These are phyloP conservation scores for Hestina assimilis DNA, from an alignment of 1,140 invertebrate genomes.

Conservation along the genomic window DNA sequence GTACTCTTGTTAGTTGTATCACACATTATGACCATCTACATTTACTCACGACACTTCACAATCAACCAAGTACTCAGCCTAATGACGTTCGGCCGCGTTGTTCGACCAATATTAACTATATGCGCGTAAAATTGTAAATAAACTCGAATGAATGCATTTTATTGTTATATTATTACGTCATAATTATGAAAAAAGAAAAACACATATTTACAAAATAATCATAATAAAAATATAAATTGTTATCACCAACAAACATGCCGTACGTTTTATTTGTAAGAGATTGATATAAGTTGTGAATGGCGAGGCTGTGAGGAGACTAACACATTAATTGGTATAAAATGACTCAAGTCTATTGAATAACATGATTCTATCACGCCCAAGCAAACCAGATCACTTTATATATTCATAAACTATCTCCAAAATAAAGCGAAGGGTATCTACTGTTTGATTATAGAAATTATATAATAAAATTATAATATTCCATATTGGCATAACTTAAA, in stretches of 20 bases:
- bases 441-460: not conserved
- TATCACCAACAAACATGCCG: not conserved
- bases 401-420: not conserved
- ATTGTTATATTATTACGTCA: not conserved
- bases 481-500: not conserved
- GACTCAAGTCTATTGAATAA: not conserved
- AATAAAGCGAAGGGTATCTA: conserved; percentile 3
- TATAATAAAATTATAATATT: not conserved
- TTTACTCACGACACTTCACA: conserved; percentile 7
- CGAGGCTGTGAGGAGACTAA: not conserved
- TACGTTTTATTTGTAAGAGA: not conserved
- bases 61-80: not conserved
- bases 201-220: not conserved
- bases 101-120: conserved; percentile 6
- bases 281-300: conserved; percentile 6
- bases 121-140: not conserved
- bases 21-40: conserved; percentile 7
- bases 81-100: conserved; percentile 9
- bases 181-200: not conserved
- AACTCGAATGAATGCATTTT: not conserved
- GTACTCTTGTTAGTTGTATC: conserved; percentile 2
- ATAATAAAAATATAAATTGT: not conserved
- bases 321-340: conserved; percentile 1
- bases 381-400: not conserved
- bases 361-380: not conserved